These are phyloP conservation scores for Heliconius cydno DNA, from an alignment of 2,888 invertebrate species.

Conservation along the genomic window DNA sequence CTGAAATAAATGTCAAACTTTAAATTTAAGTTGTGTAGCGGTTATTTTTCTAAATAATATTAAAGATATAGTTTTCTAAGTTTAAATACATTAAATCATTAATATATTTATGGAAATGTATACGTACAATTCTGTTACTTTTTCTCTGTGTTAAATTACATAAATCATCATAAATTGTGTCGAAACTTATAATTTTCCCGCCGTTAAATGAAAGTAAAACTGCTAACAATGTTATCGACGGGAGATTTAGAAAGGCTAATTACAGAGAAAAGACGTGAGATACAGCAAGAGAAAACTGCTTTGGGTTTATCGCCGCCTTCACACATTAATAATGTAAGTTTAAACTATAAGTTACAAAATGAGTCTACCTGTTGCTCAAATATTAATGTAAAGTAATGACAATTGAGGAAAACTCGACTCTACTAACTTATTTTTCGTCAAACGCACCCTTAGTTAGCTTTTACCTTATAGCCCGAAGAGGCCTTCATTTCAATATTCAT, in stretches of 20 bases:
- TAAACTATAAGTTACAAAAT: slow-evolving; percentile 23
- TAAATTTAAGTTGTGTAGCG: slow-evolving; percentile 21
- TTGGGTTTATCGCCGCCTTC: slow-evolving; percentile 56
- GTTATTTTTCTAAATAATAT: background rate
- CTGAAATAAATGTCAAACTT: slow-evolving; percentile 20
- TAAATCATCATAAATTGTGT: background rate
- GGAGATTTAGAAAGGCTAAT: slow-evolving; percentile 75
- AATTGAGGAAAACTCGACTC: slow-evolving; percentile 23
- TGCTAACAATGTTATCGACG: slow-evolving; percentile 71
- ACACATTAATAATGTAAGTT: slow-evolving; percentile 54
- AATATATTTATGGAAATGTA: background rate
- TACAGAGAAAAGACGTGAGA: slow-evolving; percentile 73
- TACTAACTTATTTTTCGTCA: slow-evolving; percentile 27
- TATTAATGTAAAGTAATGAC: slow-evolving; percentile 16
- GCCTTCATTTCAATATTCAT: slow-evolving; percentile 4
- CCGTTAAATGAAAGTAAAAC: slow-evolving; percentile 56
- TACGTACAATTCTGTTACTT: background rate
- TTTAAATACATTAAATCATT: background rate
- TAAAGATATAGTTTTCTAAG: background rate
- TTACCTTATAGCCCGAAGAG: background rate
- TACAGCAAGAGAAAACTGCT: slow-evolving; percentile 71
- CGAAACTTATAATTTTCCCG: slow-evolving; percentile 53
- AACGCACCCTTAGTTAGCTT: background rate
- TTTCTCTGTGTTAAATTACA: background rate
- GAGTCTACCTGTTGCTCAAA: slow-evolving; percentile 46